Evolutionary conservation across 2,113 vertebrate species (phyloP).

Genomic region (Rhadina sibilatrix): DNA sequence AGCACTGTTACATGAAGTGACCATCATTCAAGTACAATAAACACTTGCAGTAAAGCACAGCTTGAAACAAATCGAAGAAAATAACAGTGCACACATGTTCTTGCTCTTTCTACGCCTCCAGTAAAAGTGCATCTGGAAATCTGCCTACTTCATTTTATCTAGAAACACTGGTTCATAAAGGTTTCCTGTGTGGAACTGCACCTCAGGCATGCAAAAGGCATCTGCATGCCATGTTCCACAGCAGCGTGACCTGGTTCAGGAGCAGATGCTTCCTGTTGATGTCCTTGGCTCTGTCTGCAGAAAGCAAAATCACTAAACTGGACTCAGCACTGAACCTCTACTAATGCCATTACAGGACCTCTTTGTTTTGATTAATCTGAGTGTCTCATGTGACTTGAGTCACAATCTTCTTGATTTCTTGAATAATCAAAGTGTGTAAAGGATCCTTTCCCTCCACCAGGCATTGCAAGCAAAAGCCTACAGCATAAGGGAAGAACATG

Average conservation of each 20-base stretch:
- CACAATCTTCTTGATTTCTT: not conserved
- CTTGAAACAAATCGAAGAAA: not conserved
- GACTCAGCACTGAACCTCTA: not conserved
- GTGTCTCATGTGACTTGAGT: not conserved
- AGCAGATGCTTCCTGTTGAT: constrained; percentile 40
- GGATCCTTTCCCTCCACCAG: not conserved
- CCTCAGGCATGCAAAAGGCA: constrained; percentile 14
- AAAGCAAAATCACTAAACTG: not conserved
- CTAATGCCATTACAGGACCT: not conserved
- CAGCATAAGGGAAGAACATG: not conserved
- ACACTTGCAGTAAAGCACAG: not conserved
- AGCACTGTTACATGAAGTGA: not conserved
- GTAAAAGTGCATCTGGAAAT: not conserved
- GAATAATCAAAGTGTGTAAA: not conserved
- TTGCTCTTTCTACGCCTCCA: not conserved
- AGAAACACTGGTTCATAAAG: not conserved
- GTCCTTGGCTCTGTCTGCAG: not conserved
- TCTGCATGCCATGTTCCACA: not conserved
- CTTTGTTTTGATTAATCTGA: not conserved
- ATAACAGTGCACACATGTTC: not conserved
- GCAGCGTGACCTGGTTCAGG: not conserved
- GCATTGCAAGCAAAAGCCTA: not conserved
- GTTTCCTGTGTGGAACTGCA: constrained; percentile 1
- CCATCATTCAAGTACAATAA: not conserved
- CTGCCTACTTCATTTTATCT: constrained; percentile 4